These are phyloP conservation scores for Tinea pellionella DNA, from an alignment of 2,888 invertebrate species.

Conservation along the genomic window DNA sequence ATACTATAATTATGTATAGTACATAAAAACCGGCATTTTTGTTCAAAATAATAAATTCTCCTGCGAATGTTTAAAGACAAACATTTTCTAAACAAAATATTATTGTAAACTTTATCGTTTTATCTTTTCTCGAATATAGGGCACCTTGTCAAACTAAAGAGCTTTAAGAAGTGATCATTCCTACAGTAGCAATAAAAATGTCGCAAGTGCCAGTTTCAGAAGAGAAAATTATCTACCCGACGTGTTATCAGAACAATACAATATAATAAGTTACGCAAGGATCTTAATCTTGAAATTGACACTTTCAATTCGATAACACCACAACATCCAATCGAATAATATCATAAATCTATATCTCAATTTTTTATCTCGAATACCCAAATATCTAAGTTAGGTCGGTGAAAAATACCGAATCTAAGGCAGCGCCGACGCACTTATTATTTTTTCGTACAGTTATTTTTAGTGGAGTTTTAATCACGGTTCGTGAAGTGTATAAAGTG, in stretches of 20 bases:
- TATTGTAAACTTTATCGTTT: not conserved
- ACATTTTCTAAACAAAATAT: not conserved
- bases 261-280: conserved; percentile 42
- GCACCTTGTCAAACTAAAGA: not conserved
- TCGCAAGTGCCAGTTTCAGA: conserved; percentile 2
- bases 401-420: not conserved
- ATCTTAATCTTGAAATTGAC: conserved; percentile 49
- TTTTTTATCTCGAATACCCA: not conserved
- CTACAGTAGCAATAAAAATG: not conserved
- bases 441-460: not conserved
- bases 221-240: not conserved
- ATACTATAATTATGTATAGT: too few species aligned
- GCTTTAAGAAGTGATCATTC: not conserved
- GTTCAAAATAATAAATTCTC: too few species aligned
- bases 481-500: not conserved
- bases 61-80: too few species aligned
- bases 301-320: conserved; percentile 23
- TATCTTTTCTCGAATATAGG: conserved; percentile 3
- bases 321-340: not conserved
- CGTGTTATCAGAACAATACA: not conserved
- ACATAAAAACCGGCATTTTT: too few species aligned
- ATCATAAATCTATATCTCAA: not conserved
- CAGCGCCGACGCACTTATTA: not conserved
- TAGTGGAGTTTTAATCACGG: not conserved
- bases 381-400: not conserved